Conservation (phyloP, 53 echinoderm and acorn worm species). For the Glandiceps talaboti region DNA sequence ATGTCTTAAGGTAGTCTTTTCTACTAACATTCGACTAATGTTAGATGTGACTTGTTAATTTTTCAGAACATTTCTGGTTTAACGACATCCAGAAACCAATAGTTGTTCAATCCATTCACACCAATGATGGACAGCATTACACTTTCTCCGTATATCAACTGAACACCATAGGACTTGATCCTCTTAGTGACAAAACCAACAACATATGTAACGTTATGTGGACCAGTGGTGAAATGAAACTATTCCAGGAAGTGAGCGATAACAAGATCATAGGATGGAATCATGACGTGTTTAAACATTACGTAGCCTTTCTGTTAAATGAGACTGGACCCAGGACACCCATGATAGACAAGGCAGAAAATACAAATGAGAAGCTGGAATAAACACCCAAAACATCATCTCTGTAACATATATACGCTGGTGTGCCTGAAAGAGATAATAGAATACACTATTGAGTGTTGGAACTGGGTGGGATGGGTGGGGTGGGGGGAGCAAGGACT, state of each 20-base stretch:
- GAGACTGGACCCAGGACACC: neutral
- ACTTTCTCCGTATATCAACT: conserved; percentile 96
- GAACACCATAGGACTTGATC: conserved; percentile 57
- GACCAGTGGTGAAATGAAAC: conserved; percentile 33
- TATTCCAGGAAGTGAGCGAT: conserved; percentile 53
- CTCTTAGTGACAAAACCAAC: conserved; percentile 25
- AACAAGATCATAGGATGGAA: conserved; percentile 52
- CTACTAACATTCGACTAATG: too few species aligned
- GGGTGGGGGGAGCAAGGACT: too few species aligned
- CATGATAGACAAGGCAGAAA: too few species aligned
- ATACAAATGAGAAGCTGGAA: too few species aligned
- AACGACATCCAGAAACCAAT: conserved; percentile 60
- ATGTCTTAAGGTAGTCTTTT: too few species aligned
- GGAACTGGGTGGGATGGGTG: too few species aligned
- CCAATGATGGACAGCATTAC: conserved; percentile 40
- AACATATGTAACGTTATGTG: conserved; percentile 67
- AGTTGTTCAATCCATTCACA: conserved; percentile 66
- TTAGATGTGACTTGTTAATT: too few species aligned
- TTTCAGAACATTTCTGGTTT: conserved; percentile 63
- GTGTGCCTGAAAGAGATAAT: too few species aligned
- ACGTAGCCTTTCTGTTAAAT: conserved; percentile 57
- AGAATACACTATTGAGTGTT: too few species aligned
- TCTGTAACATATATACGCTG: too few species aligned
- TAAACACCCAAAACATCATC: too few species aligned
- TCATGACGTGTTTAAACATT: conserved; percentile 48